phyloP scores from a whole-genome alignment of 2,113 vertebrate genomes.

The Solea solea region DNA sequence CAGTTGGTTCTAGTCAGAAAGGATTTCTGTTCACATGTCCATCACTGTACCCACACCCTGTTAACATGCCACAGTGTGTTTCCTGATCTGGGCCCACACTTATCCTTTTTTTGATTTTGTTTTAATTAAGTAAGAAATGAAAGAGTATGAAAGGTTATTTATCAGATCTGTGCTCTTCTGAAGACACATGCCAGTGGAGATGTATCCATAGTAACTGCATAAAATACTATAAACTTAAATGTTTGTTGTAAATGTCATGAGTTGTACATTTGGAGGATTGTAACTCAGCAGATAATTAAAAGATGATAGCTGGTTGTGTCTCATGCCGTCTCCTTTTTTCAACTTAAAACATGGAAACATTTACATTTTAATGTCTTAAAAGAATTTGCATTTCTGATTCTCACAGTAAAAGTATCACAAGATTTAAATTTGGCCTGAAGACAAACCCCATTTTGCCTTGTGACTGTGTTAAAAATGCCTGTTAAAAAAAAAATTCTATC shows the following conservation, averaged over 20 bases:
- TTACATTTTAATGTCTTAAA: too few relatives aligned
- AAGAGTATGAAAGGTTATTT: slow-evolving; percentile 80
- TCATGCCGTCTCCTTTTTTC: slow-evolving; percentile 9
- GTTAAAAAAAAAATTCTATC: too few relatives aligned
- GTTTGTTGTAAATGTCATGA: slow-evolving; percentile 85
- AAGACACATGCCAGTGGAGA: slow-evolving; percentile 73
- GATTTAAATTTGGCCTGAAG: too few relatives aligned
- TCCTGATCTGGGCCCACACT: slow-evolving; percentile 36
- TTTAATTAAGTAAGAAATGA: slow-evolving; percentile 18
- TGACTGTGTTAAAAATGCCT: too few relatives aligned
- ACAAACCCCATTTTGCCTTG: too few relatives aligned
- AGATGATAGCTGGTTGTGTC: slow-evolving; percentile 73
- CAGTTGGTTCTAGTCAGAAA: slow-evolving; percentile 19
- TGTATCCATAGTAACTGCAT: slow-evolving; percentile 78
- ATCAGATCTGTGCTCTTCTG: slow-evolving; percentile 78
- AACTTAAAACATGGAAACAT: neutral
- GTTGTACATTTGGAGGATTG: slow-evolving; percentile 84
- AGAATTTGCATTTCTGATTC: too few relatives aligned
- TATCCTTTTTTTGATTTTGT: slow-evolving; percentile 4
- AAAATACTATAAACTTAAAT: slow-evolving; percentile 77
- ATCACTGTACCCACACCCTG: slow-evolving; percentile 39
- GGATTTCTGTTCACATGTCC: slow-evolving; percentile 35
- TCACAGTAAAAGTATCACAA: too few relatives aligned
- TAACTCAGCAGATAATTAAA: slow-evolving; percentile 80
- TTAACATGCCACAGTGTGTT: slow-evolving; percentile 35